Conservation (phyloP, 1,140 invertebrate genomes). For the Diabrotica undecimpunctata region DNA sequence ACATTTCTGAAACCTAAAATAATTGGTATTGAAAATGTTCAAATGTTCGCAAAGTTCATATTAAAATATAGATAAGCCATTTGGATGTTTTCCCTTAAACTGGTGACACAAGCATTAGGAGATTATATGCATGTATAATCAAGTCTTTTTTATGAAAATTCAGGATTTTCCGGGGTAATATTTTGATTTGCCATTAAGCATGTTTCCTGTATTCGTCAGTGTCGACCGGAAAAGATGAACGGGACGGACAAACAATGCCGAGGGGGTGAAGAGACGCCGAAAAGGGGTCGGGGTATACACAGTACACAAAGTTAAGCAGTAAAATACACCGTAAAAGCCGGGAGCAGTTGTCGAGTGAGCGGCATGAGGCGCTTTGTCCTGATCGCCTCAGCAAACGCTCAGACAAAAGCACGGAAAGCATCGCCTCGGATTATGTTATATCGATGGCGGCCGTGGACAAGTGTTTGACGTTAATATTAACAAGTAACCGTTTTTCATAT, state of each 20-base stretch:
- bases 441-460: constrained; percentile 29
- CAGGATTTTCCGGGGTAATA: neutral
- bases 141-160: too few relatives aligned
- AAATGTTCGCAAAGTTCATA: too few relatives aligned
- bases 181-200: neutral
- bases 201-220: neutral
- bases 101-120: too few relatives aligned
- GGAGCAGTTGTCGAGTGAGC: constrained; percentile 33
- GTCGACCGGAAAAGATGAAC: neutral
- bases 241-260: constrained; percentile 7
- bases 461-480: constrained; percentile 36
- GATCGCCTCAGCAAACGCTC: constrained; percentile 37
- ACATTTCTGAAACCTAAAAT: too few relatives aligned
- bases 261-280: constrained; percentile 15
- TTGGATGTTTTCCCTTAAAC: too few relatives aligned
- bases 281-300: constrained; percentile 20
- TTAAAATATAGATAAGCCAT: too few relatives aligned
- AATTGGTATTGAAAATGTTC: too few relatives aligned
- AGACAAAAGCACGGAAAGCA: constrained; percentile 35
- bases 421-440: constrained; percentile 32
- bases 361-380: constrained; percentile 32
- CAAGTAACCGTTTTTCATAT: constrained; percentile 31
- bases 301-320: constrained; percentile 35
- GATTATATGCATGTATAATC: too few relatives aligned
- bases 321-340: constrained; percentile 38